A percentile compares a stretch with the other conserved stretches of the same genome.
Conservation (phyloP, 2,797 vertebrate genomes). For the Delichon dasypus region DNA sequence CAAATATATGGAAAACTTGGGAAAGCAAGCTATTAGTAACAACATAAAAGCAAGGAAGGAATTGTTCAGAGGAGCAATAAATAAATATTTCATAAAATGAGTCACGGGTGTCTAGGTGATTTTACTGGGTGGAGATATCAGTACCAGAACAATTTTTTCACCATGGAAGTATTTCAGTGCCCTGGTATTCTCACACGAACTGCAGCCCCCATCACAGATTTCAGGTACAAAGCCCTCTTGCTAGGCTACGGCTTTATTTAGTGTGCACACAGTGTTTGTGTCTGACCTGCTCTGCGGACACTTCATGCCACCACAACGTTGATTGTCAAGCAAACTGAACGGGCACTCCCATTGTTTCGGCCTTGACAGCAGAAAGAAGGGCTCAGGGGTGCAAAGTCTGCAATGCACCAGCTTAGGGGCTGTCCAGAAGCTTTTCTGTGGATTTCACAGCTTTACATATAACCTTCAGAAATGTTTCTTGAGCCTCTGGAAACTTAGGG, state of each 20-base stretch:
- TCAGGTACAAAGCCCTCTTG: neutral
- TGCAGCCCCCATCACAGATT: neutral
- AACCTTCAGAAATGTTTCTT: neutral
- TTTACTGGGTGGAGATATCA: neutral
- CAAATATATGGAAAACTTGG: neutral
- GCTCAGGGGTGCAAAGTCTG: neutral
- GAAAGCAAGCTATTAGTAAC: neutral
- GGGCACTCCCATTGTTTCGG: neutral
- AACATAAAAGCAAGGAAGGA: neutral
- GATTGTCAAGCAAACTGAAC: neutral
- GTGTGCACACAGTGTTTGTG: neutral
- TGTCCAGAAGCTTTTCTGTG: neutral
- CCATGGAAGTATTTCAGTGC: neutral
- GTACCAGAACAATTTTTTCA: neutral
- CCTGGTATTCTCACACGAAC: neutral
- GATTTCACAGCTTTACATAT: neutral
- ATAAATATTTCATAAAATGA: neutral
- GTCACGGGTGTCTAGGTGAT: fast-evolving
- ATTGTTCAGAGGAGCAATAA: neutral
- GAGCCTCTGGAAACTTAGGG: neutral
- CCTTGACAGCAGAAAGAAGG: neutral
- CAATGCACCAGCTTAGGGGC: neutral
- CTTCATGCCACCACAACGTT: neutral
- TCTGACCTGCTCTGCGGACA: neutral
- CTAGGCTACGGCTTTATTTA: neutral